Evolutionary conservation across 2,797 vertebrate species (phyloP).

Genomic region (Echeneis naucrates): DNA sequence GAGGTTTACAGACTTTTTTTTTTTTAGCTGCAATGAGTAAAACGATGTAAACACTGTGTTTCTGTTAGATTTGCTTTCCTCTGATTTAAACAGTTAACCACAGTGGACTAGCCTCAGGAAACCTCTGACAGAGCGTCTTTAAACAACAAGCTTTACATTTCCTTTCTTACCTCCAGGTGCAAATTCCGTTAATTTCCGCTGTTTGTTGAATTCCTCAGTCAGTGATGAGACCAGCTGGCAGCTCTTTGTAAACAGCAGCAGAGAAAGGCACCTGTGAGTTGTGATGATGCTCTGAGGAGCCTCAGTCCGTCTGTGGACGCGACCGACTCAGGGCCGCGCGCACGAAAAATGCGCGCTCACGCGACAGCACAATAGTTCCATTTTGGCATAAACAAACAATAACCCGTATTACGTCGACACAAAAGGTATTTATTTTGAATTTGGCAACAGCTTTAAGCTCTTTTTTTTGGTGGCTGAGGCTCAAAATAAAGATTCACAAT

Average conservation of each 20-base stretch:
- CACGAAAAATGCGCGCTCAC: constrained; percentile 43
- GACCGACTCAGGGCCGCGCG: constrained; percentile 43
- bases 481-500: too few relatives aligned
- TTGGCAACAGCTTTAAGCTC: too few relatives aligned
- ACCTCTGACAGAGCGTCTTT: not conserved
- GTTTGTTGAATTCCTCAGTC: constrained; percentile 14
- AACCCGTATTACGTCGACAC: not conserved
- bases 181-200: constrained; percentile 26
- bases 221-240: not conserved
- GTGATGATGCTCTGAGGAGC: constrained; percentile 45
- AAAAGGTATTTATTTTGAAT: too few relatives aligned
- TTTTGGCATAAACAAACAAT: not conserved
- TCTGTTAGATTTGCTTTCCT: not conserved
- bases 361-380: not conserved
- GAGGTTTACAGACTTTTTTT: too few relatives aligned
- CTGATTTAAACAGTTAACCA: too few relatives aligned
- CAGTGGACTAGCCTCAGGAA: not conserved
- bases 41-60: not conserved
- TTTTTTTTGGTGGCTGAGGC: too few relatives aligned
- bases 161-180: constrained; percentile 54
- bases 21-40: not conserved
- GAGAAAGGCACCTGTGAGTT: constrained; percentile 38
- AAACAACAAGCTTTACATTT: not conserved
- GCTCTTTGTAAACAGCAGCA: not conserved
- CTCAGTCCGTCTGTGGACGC: constrained; percentile 34